These are phyloP conservation scores for Dermochelys coriacea DNA, from an alignment of 2,797 vertebrate species.

Conservation along the genomic window DNA sequence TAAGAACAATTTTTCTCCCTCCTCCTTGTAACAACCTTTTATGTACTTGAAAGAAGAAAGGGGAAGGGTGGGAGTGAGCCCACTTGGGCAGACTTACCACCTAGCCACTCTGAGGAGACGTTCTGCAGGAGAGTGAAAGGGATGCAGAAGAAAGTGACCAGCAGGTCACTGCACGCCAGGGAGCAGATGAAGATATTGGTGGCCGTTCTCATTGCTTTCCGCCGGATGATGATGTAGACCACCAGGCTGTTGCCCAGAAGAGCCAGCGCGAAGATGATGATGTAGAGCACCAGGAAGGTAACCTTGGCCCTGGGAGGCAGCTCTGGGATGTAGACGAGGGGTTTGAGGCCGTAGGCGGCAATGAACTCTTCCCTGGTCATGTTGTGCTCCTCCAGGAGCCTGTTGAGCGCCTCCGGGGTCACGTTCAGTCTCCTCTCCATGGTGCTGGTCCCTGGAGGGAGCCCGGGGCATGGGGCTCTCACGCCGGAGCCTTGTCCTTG, in stretches of 20 bases:
- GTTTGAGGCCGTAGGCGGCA: slow-evolving; percentile 85
- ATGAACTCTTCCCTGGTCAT: slow-evolving; percentile 87
- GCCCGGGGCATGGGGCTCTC: not conserved
- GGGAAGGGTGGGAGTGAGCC: not conserved
- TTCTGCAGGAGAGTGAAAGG: slow-evolving; percentile 89
- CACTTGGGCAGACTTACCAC: slow-evolving; percentile 79
- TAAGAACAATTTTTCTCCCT: too few species aligned
- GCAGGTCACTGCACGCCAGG: slow-evolving; percentile 87
- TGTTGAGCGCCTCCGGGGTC: slow-evolving; percentile 83
- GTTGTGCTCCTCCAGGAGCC: slow-evolving; percentile 85
- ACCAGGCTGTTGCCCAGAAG: slow-evolving; percentile 87
- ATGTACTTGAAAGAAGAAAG: not conserved
- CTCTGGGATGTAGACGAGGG: slow-evolving; percentile 87
- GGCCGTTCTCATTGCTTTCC: slow-evolving; percentile 82
- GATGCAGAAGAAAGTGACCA: slow-evolving; percentile 90
- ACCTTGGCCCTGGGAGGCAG: slow-evolving; percentile 82
- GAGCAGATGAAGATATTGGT: slow-evolving; percentile 88
- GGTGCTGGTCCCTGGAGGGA: not conserved
- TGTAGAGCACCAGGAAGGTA: slow-evolving; percentile 84
- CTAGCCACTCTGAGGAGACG: slow-evolving; percentile 87
- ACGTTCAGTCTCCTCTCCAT: slow-evolving; percentile 75
- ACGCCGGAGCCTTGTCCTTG: not conserved
- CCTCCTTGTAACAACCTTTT: too few species aligned
- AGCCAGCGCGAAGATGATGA: slow-evolving; percentile 84
- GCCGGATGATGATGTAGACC: slow-evolving; percentile 83